A percentile compares a stretch with the other conserved stretches of the same genome.
Conservation (phyloP, 1,140 invertebrate species). For the Sinonovacula constricta region DNA sequence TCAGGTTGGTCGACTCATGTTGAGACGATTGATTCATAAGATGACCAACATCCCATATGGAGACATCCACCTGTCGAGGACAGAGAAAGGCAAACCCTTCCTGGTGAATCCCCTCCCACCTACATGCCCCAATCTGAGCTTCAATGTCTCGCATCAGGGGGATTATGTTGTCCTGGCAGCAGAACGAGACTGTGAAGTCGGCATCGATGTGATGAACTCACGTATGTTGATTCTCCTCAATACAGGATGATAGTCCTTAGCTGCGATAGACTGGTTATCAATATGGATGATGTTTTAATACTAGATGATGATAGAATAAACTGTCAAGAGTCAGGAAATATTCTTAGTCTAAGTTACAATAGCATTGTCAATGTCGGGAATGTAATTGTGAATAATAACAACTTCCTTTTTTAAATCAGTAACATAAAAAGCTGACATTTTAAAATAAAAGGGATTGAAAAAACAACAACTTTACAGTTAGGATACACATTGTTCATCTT, state of each 20-base stretch:
- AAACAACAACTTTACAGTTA: too few species aligned
- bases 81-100: constrained; percentile 80
- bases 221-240: neutral
- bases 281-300: too few species aligned
- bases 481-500: too few species aligned
- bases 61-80: constrained; percentile 80
- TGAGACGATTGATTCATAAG: constrained; percentile 88
- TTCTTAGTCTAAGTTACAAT: too few species aligned
- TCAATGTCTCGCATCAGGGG: constrained; percentile 97
- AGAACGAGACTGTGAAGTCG: constrained; percentile 78
- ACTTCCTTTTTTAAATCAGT: too few species aligned
- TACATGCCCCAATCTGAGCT: constrained; percentile 79
- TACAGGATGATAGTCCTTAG: neutral
- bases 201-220: constrained; percentile 81
- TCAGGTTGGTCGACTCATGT: constrained; percentile 89
- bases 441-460: too few species aligned
- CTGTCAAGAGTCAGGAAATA: too few species aligned
- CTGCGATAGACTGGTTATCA: neutral
- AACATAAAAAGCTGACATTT: too few species aligned
- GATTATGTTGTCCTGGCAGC: constrained; percentile 90
- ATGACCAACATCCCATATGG: constrained; percentile 83
- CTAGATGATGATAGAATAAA: too few species aligned
- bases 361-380: too few species aligned
- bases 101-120: constrained; percentile 60
- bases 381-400: too few species aligned